A percentile compares a stretch with the other conserved stretches of the same genome.
These are phyloP conservation scores for Gymnocephalus cernua DNA, from an alignment of 2,113 vertebrate species.

Conservation along the genomic window DNA sequence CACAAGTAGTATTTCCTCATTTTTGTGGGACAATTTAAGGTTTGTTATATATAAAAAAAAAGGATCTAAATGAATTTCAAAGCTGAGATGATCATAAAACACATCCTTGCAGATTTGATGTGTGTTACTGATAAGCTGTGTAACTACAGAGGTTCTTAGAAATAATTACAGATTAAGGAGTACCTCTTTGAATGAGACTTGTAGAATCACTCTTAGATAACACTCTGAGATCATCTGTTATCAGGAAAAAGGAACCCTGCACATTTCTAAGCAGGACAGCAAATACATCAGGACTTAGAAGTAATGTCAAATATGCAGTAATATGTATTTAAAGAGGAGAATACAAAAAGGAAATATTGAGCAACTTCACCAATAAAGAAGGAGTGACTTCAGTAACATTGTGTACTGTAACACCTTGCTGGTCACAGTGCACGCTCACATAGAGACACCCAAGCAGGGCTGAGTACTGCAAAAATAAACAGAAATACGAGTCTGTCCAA, in stretches of 20 bases:
- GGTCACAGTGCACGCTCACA: constrained; percentile 33
- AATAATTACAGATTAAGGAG: not conserved
- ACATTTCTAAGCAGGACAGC: not conserved
- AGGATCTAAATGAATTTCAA: not conserved
- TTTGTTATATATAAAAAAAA: not conserved
- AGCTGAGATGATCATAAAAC: not conserved
- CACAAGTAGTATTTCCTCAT: not conserved
- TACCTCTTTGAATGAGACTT: constrained; percentile 4
- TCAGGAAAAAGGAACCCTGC: not conserved
- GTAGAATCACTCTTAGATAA: constrained; percentile 36
- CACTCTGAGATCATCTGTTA: not conserved
- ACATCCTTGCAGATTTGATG: constrained; percentile 2
- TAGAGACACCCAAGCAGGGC: constrained; percentile 39
- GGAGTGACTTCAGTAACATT: constrained; percentile 12
- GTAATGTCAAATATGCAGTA: not conserved
- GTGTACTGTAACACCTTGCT: constrained; percentile 53
- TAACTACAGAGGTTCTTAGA: not conserved
- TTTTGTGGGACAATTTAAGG: not conserved
- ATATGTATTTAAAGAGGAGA: not conserved
- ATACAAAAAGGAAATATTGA: constrained; percentile 2
- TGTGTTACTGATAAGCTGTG: not conserved
- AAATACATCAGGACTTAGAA: constrained; percentile 2
- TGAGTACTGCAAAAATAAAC: constrained; percentile 65
- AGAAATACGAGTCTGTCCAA: constrained; percentile 66
- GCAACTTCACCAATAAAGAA: not conserved